Evolutionary conservation across 1,140 invertebrate species (phyloP).

Genomic region (Pseudobourletiella spinata): DNA sequence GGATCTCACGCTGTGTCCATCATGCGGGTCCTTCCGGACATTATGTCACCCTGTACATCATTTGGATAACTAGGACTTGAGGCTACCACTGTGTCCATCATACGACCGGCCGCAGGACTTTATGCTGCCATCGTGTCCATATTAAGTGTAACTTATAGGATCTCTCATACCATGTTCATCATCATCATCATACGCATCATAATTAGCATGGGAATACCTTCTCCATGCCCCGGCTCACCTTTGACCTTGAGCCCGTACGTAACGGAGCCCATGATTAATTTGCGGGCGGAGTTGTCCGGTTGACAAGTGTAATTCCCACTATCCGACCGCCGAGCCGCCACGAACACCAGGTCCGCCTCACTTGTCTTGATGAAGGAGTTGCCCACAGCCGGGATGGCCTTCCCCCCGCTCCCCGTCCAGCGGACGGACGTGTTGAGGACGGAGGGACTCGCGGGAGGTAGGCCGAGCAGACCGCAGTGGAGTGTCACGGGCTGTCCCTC

Average conservation of each 20-base stretch:
- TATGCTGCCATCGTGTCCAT: no score
- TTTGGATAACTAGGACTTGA: no score
- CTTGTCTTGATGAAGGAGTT: constrained; percentile 26
- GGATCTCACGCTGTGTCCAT: no score
- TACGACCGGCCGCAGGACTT: no score
- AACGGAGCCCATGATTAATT: constrained; percentile 1
- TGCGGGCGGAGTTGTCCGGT: constrained; percentile 15
- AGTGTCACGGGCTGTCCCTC: constrained; percentile 33
- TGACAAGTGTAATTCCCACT: constrained; percentile 30
- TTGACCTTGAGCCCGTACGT: constrained; percentile 26
- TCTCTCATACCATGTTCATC: no score
- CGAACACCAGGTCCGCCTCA: constrained; percentile 15
- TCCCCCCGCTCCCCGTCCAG: background rate
- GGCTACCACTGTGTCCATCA: no score
- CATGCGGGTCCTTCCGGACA: no score
- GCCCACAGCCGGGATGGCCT: background rate
- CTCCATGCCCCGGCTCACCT: no score
- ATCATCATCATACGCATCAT: no score
- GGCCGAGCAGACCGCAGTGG: constrained; percentile 21
- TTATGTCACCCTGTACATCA: no score
- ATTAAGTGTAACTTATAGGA: no score
- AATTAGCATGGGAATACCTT: no score
- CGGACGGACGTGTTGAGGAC: background rate
- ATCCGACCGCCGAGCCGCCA: constrained; percentile 12
- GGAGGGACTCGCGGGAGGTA: background rate